Base-by-base conservation (phyloP, 1,140 invertebrate genomes). In the Rhizoglyphus robini region DNA sequence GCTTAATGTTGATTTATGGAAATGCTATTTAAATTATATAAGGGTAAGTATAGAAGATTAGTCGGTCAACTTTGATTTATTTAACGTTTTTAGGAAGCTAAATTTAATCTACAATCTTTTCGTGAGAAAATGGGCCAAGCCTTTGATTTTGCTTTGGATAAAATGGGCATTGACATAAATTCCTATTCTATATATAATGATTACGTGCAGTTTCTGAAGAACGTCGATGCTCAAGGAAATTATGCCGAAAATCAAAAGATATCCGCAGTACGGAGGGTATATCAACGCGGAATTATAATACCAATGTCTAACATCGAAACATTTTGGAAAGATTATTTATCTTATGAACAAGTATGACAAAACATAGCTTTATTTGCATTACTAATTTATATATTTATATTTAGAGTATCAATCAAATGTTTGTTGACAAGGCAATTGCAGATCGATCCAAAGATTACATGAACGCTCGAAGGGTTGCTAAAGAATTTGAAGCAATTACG, bases 211-310 rank as follows among this genome's bases (percentile, higher is more conserved):
- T 99, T 99, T 77, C 77, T 99, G n/a, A 97, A 96, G 77, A 85
- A 86, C 67, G 94, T 98, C 0, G 94, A 98, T 72, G 95, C 95
- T 18, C 86, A 95, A 2, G 95, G 96, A 4, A 96, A 92, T 5
- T 99, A 98, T 79, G 96, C 96, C 0, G 96, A 99, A 76, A 99
- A 99, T 77, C 96, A 99, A 78, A 92, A 94, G 76, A 99, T 98
- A 54, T 95, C 91, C 54, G 96, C 95, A 20, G 90, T 98, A 3
- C 80, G 96, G 58, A 95, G 96, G 79, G 89, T 96, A 73, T 80
- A 77, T 68, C 77, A 79, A 65, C 63, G 75, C 58, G 79, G 76
- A 4, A 75, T 98, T 0, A 84, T 96, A 15, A 99, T 92, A 68
- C 96, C 96, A 0, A 97, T 99, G 83, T 85, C 92, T 31, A 95